phyloP scores from a whole-genome alignment of 2,797 vertebrate species.

The Melopsittacus undulatus region DNA sequence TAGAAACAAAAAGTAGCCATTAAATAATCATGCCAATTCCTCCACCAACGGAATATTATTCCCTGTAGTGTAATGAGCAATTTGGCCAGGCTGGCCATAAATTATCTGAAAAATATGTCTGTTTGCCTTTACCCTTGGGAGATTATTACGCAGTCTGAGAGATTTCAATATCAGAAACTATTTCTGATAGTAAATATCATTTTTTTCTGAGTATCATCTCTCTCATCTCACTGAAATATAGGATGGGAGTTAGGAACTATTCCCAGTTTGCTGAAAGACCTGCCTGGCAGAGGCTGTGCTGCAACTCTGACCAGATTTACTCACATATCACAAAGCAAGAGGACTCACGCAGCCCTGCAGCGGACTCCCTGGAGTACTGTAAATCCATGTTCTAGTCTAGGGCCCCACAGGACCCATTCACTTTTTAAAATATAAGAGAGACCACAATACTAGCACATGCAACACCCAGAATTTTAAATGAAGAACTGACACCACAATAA shows the following conservation, averaged over 20 bases:
- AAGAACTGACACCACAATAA: fast-evolving
- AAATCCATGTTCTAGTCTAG: not conserved
- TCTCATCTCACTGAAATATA: conserved; percentile 34
- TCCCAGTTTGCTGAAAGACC: not conserved
- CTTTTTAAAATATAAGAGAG: not conserved
- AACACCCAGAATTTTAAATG: not conserved
- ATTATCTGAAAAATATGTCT: conserved; percentile 66
- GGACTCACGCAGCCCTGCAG: not conserved
- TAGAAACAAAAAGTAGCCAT: conserved; percentile 20
- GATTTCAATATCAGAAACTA: conserved; percentile 55
- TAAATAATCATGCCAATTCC: conserved; percentile 50
- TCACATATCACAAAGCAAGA: not conserved
- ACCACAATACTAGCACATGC: not conserved
- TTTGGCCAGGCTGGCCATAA: conserved; percentile 64
- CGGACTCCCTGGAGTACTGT: not conserved
- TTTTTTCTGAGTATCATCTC: conserved; percentile 52
- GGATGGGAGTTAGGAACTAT: not conserved
- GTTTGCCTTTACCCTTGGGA: conserved; percentile 66
- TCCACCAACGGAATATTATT: conserved; percentile 41
- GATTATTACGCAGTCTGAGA: conserved; percentile 66
- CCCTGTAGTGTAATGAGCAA: conserved; percentile 61
- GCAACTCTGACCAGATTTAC: not conserved
- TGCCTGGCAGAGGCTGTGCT: not conserved
- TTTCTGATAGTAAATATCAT: conserved; percentile 26
- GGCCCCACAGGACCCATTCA: not conserved